phyloP scores from a whole-genome alignment of 1,140 invertebrate genomes.

The Drosophila baimaii region DNA sequence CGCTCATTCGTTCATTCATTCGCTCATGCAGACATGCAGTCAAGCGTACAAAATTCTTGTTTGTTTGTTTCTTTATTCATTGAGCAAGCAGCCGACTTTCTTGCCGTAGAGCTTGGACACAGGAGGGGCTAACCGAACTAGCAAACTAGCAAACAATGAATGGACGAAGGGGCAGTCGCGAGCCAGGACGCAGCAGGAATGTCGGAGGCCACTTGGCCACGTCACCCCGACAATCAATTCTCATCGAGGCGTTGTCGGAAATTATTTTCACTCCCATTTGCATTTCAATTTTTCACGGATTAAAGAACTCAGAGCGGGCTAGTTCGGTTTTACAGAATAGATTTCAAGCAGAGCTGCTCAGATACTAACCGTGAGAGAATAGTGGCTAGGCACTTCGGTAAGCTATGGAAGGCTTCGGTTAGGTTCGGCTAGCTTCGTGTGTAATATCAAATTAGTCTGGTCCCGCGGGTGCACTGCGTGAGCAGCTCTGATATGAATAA shows the following conservation, averaged over 20 bases:
- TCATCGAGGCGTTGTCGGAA: conserved; percentile 20
- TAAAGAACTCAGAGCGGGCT: neutral
- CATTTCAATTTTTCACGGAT: conserved; percentile 29
- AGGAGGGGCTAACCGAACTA: conserved; percentile 49
- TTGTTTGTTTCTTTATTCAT: conserved; percentile 82
- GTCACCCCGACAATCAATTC: conserved; percentile 47
- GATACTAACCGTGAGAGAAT: neutral
- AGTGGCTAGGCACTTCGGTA: neutral
- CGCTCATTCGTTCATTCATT: conserved; percentile 41
- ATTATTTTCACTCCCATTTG: conserved; percentile 42
- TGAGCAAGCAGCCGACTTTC: conserved; percentile 55
- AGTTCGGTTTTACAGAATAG: neutral
- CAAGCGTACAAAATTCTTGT: conserved; percentile 80
- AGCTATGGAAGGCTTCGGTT: too few relatives aligned
- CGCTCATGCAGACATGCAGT: conserved; percentile 72
- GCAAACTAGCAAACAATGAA: conserved; percentile 75
- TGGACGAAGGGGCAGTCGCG: conserved; percentile 6
- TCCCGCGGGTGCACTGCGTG: neutral
- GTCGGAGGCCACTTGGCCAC: conserved; percentile 41
- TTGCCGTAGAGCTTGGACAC: conserved; percentile 35
- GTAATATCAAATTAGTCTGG: neutral
- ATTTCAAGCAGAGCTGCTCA: neutral
- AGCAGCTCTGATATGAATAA: neutral
- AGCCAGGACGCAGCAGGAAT: conserved; percentile 5
- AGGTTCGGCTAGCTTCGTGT: neutral